phyloP scores from a whole-genome alignment of 2,888 invertebrate species.

The Beris morrisii region DNA sequence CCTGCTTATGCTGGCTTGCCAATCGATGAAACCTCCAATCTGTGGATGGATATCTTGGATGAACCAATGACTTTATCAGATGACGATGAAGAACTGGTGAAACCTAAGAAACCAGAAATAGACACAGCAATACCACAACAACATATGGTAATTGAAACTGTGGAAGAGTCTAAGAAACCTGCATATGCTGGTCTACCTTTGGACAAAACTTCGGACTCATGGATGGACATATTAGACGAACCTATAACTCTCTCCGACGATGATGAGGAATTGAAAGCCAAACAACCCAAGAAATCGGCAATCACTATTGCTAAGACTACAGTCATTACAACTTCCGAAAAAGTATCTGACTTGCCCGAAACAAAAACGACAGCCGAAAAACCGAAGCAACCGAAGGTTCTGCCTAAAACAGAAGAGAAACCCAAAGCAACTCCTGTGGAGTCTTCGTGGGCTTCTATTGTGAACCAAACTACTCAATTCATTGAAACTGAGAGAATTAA shows the following conservation, averaged over 20 bases:
- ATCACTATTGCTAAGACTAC: constrained; percentile 31
- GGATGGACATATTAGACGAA: constrained; percentile 45
- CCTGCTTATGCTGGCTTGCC: constrained; percentile 47
- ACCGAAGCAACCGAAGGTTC: neutral
- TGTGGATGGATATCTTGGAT: constrained; percentile 53
- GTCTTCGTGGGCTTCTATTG: neutral
- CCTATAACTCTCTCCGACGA: constrained; percentile 45
- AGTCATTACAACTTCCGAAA: constrained; percentile 1
- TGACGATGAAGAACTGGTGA: constrained; percentile 39
- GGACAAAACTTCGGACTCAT: constrained; percentile 42
- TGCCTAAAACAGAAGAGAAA: neutral
- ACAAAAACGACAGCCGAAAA: constrained; percentile 1
- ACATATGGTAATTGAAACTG: too few species aligned
- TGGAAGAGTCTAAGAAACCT: too few species aligned
- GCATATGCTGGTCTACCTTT: constrained; percentile 41
- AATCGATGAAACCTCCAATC: constrained; percentile 46
- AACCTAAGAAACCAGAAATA: constrained; percentile 20
- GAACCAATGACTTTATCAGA: constrained; percentile 53
- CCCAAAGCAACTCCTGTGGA: neutral
- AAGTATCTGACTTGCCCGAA: constrained; percentile 2
- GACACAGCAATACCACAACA: constrained; percentile 1
- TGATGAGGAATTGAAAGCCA: constrained; percentile 1
- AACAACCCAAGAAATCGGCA: neutral
- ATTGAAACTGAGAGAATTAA: neutral
- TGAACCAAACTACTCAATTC: neutral